phyloP scores from a whole-genome alignment of 2,113 vertebrate genomes.

The Charadrius vociferus region DNA sequence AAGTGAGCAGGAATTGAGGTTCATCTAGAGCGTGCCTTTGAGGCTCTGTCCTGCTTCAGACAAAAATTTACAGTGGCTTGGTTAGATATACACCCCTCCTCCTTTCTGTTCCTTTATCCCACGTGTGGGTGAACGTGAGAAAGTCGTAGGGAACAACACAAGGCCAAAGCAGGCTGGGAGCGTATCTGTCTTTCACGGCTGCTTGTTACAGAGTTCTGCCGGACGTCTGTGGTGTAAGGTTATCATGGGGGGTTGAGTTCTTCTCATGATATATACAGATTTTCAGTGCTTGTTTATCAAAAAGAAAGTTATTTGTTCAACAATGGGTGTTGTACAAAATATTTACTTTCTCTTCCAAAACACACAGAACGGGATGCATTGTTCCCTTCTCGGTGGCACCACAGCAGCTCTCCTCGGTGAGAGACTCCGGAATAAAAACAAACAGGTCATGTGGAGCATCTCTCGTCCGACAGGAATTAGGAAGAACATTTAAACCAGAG shows the following conservation, averaged over 20 bases:
- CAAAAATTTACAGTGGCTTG: not conserved
- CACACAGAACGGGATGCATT: not conserved
- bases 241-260: not conserved
- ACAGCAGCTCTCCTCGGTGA: not conserved
- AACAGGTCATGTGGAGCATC: not conserved
- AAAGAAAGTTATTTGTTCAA: constrained; percentile 33
- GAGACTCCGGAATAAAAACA: not conserved
- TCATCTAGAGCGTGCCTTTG: not conserved
- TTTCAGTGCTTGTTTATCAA: constrained; percentile 20
- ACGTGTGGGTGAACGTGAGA: not conserved
- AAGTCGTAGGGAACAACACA: not conserved
- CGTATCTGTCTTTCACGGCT: not conserved
- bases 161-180: not conserved
- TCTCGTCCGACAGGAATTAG: not conserved
- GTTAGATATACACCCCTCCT: not conserved
- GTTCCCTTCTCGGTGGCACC: not conserved
- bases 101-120: not conserved
- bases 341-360: constrained; percentile 46
- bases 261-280: not conserved
- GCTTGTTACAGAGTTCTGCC: not conserved
- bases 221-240: not conserved
- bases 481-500: not conserved
- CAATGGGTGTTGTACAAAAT: constrained; percentile 14
- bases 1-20: not conserved
- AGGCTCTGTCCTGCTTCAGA: not conserved